Evolutionary conservation across 2,888 invertebrate species (phyloP).

Genomic region (Prenolepis imparis): DNA sequence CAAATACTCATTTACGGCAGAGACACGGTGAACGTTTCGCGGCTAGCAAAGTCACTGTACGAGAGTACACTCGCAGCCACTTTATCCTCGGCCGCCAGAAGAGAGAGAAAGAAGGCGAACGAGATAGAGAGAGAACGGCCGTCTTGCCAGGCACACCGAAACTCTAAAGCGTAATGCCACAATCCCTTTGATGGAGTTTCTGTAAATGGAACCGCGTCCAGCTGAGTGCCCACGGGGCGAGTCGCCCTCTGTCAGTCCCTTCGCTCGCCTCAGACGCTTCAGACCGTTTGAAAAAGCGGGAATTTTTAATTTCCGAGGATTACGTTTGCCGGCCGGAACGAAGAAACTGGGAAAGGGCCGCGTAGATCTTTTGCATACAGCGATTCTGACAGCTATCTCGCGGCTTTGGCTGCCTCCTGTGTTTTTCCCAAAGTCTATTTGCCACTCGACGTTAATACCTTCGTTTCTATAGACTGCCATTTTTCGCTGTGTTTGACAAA

Average conservation of each 20-base stretch:
- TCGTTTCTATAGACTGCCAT: slow-evolving; percentile 48
- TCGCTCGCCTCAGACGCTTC: slow-evolving; percentile 67
- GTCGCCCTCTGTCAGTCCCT: slow-evolving; percentile 15
- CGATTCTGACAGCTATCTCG: slow-evolving; percentile 2
- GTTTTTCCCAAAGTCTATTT: slow-evolving; percentile 71
- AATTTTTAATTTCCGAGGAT: slow-evolving; percentile 85
- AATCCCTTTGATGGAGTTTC: slow-evolving; percentile 86
- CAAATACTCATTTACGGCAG: slow-evolving; percentile 84
- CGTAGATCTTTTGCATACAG: slow-evolving; percentile 13
- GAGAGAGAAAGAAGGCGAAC: background rate
- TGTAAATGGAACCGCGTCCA: slow-evolving; percentile 83
- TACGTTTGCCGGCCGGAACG: slow-evolving; percentile 68
- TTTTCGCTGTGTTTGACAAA: slow-evolving; percentile 53
- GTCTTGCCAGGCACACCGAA: slow-evolving; percentile 66
- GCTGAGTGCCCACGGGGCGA: slow-evolving; percentile 28
- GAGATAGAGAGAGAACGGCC: background rate
- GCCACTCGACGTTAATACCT: slow-evolving; percentile 62
- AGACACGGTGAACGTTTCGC: slow-evolving; percentile 75
- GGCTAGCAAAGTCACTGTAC: slow-evolving; percentile 52
- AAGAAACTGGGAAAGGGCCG: slow-evolving; percentile 28
- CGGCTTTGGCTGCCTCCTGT: slow-evolving; percentile 33
- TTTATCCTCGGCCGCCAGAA: slow-evolving; percentile 9
- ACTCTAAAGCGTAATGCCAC: slow-evolving; percentile 83
- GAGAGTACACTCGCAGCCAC: slow-evolving; percentile 47
- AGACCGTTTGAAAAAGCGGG: slow-evolving; percentile 75